These are phyloP conservation scores for Tetragnatha versicolor DNA, from an alignment of 1,140 invertebrate species.

Conservation along the genomic window DNA sequence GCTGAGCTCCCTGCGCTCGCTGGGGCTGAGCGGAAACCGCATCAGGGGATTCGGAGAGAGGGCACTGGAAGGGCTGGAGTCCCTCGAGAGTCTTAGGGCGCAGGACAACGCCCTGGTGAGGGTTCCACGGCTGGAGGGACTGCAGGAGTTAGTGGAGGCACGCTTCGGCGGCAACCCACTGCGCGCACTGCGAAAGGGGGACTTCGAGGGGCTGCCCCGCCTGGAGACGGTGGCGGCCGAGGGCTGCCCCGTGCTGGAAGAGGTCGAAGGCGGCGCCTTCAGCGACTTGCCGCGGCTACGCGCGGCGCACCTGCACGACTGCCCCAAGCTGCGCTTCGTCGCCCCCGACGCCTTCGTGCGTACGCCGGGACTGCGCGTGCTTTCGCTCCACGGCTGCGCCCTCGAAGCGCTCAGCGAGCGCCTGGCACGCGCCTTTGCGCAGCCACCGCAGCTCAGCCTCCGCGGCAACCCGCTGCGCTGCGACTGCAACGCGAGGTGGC, in stretches of 20 bases:
- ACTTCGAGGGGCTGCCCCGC: conserved; percentile 61
- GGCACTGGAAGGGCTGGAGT: conserved; percentile 80
- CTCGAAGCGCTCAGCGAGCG: conserved; percentile 61
- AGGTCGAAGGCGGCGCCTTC: conserved; percentile 65
- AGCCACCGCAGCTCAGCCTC: conserved; percentile 62
- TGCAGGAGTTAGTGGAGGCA: too few relatives aligned
- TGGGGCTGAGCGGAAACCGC: conserved; percentile 81
- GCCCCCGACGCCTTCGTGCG: conserved; percentile 63
- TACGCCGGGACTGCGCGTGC: conserved; percentile 61
- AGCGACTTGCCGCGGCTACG: conserved; percentile 62
- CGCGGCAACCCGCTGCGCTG: conserved; percentile 66
- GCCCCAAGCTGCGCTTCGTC: conserved; percentile 63
- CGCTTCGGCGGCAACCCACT: conserved; percentile 83
- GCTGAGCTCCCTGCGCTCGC: conserved; percentile 77
- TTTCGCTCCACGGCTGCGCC: conserved; percentile 64
- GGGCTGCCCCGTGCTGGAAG: conserved; percentile 62
- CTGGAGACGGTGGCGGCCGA: conserved; percentile 62
- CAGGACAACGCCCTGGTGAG: conserved; percentile 59
- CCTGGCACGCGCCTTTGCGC: conserved; percentile 59
- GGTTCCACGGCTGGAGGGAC: conserved; percentile 58
- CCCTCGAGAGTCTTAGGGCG: conserved; percentile 57
- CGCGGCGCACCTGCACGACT: conserved; percentile 63
- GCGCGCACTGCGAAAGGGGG: conserved; percentile 61
- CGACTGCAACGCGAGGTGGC: conserved; percentile 67
- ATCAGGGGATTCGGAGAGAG: conserved; percentile 86